Evolutionary conservation across 1,140 invertebrate genomes (phyloP).

Genomic region (Mya arenaria): DNA sequence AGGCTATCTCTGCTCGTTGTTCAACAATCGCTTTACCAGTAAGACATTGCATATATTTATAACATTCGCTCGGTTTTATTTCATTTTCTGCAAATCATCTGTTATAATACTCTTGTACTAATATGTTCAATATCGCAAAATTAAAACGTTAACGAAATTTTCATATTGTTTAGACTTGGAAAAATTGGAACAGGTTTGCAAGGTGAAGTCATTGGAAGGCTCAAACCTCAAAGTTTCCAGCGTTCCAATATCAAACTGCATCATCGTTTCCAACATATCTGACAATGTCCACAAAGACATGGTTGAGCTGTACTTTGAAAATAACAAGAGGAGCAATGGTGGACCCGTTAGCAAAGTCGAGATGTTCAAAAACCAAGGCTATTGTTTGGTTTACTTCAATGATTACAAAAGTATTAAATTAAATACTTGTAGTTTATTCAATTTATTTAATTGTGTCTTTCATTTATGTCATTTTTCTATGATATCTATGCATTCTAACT

Average conservation of each 20-base stretch:
- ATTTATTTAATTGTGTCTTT: too few relatives aligned
- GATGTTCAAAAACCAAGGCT: slow-evolving; percentile 28
- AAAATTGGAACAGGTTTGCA: slow-evolving; percentile 7
- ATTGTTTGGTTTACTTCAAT: slow-evolving; percentile 38
- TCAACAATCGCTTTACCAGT: too few relatives aligned
- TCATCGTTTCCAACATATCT: slow-evolving; percentile 38
- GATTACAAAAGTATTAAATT: slow-evolving; percentile 35
- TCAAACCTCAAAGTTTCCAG: background rate
- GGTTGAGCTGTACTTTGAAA: slow-evolving; percentile 49
- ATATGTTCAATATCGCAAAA: too few relatives aligned
- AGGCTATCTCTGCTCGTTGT: too few relatives aligned
- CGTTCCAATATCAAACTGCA: slow-evolving; percentile 32
- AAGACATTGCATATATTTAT: too few relatives aligned
- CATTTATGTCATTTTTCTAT: too few relatives aligned
- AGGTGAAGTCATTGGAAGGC: slow-evolving; percentile 7
- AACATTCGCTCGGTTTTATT: too few relatives aligned
- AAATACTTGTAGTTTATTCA: too few relatives aligned
- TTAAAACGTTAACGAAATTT: too few relatives aligned
- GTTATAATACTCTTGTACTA: too few relatives aligned
- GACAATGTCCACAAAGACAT: slow-evolving; percentile 19
- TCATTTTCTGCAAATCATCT: too few relatives aligned
- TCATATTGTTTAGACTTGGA: slow-evolving; percentile 22
- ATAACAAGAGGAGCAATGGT: slow-evolving; percentile 3
- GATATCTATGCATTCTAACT: too few relatives aligned
- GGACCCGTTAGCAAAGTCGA: slow-evolving; percentile 34